Evolutionary conservation across 2,113 vertebrate species (phyloP).

Genomic region (Actinemys pallida): DNA sequence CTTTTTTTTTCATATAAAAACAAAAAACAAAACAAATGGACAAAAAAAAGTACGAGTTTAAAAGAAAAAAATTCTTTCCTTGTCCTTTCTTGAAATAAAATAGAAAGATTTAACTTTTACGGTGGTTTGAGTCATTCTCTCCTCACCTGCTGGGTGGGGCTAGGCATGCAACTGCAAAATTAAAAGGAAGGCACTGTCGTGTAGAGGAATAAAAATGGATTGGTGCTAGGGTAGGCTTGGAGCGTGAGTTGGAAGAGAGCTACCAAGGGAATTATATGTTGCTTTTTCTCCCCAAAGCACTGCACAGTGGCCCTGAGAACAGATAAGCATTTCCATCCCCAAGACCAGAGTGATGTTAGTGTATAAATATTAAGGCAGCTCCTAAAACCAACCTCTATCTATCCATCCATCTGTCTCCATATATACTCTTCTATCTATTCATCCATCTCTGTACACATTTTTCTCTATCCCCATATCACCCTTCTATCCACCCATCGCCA

Average conservation of each 20-base stretch:
- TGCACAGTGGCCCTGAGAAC: not conserved
- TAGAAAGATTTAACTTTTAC: constrained; percentile 46
- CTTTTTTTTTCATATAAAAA: constrained; percentile 51
- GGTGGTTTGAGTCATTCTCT: not conserved
- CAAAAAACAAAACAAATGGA: constrained; percentile 30
- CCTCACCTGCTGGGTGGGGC: not conserved
- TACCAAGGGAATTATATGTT: not conserved
- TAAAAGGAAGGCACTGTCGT: not conserved
- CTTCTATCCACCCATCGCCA: too few species aligned
- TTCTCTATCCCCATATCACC: not conserved
- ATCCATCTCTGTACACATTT: not conserved
- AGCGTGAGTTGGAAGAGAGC: not conserved
- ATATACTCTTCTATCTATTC: not conserved
- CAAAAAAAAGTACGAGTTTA: not conserved
- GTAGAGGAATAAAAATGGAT: not conserved
- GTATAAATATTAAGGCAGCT: not conserved
- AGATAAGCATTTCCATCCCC: not conserved
- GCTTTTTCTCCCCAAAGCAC: not conserved
- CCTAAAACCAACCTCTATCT: not conserved
- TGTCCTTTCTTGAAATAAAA: constrained; percentile 57
- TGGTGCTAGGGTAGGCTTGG: too few species aligned
- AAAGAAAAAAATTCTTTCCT: not conserved
- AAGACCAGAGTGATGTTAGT: not conserved
- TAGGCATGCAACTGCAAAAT: not conserved
- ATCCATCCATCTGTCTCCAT: not conserved